Base-by-base conservation (phyloP, 2,888 invertebrate species). In the Nephrotoma guestfalica region DNA sequence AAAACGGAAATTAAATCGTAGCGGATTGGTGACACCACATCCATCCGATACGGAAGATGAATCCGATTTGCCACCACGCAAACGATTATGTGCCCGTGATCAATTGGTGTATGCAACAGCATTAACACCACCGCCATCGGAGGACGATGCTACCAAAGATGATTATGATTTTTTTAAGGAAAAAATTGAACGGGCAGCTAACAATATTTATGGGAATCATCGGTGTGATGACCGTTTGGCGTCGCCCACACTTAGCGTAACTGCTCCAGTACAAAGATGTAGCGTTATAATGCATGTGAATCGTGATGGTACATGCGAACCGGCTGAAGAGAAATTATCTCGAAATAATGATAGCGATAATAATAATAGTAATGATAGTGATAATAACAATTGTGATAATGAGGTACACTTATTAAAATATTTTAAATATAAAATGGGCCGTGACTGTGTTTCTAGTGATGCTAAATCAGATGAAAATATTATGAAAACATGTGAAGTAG, bases 281-380 rank as follows among this genome's bases (percentile, higher is more conserved):
- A 96, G 97, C 11, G 97, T 97, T 88, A 97, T 97, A 88, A 97
- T 97, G 96, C 94, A 94, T 88, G 97, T 96, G 6, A 95, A 95
- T 90, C 95, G 95, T 88, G 95, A 96, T 90, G 97, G 97, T 83
- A 95, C 95, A 47, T 96, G 95, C 92, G 89, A 42, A 41, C 42
- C 90, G 5, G 87, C 89, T 9, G 87, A 86, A 30, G 85, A 87
- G 18, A 86, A 86, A 41, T 90, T 90, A 57, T 45, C 90, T 90
- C 45, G 43, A 45, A 86, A 45, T 43, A 84, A 45, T 45, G 40
- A 11, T 7, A 45, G 30, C 4, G n/a, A 86, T 43, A 86, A 30
- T 86, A 86, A 47, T 30, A 45, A 45, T 45, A 40, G 30, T 86
- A 86, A 86, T 45, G 18, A 40, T 51, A 86, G 47, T 86, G 47